A percentile compares a stretch with the other conserved stretches of the same genome.
Conservation (phyloP, 2,888 invertebrate genomes). For the Xylota segnis region DNA sequence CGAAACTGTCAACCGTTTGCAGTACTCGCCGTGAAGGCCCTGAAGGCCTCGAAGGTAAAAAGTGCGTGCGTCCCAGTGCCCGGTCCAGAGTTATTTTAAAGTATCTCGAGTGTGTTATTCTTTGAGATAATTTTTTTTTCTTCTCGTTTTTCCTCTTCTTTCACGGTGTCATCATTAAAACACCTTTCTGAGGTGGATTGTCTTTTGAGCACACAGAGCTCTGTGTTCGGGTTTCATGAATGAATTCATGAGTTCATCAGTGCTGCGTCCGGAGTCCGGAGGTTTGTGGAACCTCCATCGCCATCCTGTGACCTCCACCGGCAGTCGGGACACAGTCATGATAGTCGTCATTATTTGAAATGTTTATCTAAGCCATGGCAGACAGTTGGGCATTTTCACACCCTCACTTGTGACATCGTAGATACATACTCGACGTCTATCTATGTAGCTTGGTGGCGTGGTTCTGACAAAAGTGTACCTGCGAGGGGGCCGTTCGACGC, state of each 20-base stretch:
- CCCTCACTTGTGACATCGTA: slow-evolving; percentile 38
- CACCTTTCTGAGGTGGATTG: slow-evolving; percentile 41
- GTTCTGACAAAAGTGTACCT: not conserved
- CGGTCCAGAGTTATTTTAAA: slow-evolving; percentile 56
- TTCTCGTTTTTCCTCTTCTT: slow-evolving; percentile 12
- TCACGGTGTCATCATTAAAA: slow-evolving; percentile 14
- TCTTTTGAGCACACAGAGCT: slow-evolving; percentile 8
- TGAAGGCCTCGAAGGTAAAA: slow-evolving; percentile 18
- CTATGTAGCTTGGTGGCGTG: not conserved
- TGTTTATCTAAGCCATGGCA: slow-evolving; percentile 68
- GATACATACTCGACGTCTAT: slow-evolving; percentile 21
- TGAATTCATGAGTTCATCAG: slow-evolving; percentile 68
- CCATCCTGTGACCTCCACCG: slow-evolving; percentile 44
- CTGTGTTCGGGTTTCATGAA: slow-evolving; percentile 65
- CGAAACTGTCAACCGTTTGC: slow-evolving; percentile 64
- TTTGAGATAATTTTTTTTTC: slow-evolving; percentile 70
- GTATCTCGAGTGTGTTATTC: slow-evolving; percentile 74
- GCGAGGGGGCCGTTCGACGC: not conserved
- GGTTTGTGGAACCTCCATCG: not conserved
- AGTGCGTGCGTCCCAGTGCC: slow-evolving; percentile 39
- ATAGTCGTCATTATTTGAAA: slow-evolving; percentile 50
- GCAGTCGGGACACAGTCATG: slow-evolving; percentile 5
- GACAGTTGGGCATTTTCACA: slow-evolving; percentile 76
- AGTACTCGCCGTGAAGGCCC: not conserved
- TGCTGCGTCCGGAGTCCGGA: not conserved